Evolutionary conservation across 2,888 invertebrate genomes (phyloP), one percentile per base, ranked within the genome.

Genomic region (Pecten maximus): DNA sequence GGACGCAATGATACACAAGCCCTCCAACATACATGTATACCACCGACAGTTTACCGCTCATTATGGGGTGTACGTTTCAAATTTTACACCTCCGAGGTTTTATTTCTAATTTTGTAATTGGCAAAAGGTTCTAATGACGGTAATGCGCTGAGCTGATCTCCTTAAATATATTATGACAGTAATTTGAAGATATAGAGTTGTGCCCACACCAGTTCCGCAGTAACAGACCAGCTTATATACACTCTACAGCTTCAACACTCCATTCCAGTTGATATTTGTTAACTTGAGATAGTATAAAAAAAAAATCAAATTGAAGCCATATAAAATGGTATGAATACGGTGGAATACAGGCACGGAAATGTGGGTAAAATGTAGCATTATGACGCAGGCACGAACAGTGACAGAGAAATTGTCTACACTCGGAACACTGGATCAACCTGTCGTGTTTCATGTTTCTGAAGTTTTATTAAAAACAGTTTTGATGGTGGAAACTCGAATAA

Each of bases 41-140:
- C 35, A 8, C 35, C 74, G 74, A 2, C 35, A 74, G 28, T 74
- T 3, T 16, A 74, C n/a, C 60, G 28, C 74, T 74, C 74, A 74
- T 74, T 74, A 74, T 74, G 74, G 74, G 74, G 74, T 74, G 28
- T 74, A 35, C 74, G 35, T 74, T 74, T 74, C 74, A 74, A 74
- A 74, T 74, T 74, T 74, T 74, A 74, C 74, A 74, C 74, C 74
- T 74, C 28, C 74, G 19, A 12, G 74, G 35, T 74, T 74, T 74
- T 74, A 74, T 74, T 74, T 35, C 28, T 74, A 74, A 74, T 74
- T 74, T 74, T 74, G 74, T 74, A 74, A 74, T 74, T 74, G 74
- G 74, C 74, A 74, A 74, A 23, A 74, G 74, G 28, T 35, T 74
- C 28, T 74, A 35, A 74, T 74, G 74, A 74, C 28, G 28, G 35